Base-by-base conservation (phyloP, 2,113 vertebrate genomes). In the Sula dactylatra region DNA sequence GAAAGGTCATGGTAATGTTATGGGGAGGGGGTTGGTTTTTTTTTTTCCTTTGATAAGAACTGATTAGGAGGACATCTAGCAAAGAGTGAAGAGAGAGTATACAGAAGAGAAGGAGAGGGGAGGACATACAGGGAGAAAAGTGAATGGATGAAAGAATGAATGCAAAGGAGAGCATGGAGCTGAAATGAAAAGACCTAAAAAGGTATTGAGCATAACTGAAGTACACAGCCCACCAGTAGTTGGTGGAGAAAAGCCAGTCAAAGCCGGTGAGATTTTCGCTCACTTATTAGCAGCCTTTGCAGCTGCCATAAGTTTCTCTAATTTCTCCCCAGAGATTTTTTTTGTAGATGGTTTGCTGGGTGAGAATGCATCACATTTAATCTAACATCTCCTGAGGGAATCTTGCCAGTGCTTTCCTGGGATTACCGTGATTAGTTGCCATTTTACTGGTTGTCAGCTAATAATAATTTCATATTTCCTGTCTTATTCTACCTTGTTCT, bases 1-100 rank as follows among this genome's bases (percentile, higher is more conserved):
- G 45, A 70, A 86, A 47, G 22, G 11, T 44, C 1, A 2, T n/a
- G 1, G 0, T 49, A n/a, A 47, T 34, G 1, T 40, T 73, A 18
- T 5, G 2, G 5, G 9, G 0, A 40, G 10, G 45, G 18, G 44
- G 44, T 0, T 44, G 8, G 4, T 6, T 36, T 3, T 9, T 34
- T 2, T 13, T 81, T 49, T 52, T 8, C 8, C 29, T 85, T 38
- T 58, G 36, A 5, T 65, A 73, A 55, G 32, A 52, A 66, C 11
- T 76, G 32, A 15, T 81, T 59, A 47, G 18, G 22, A 82, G 8
- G 10, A 72, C 18, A 36, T 2, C 2, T 27, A 61, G 8, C 9
- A 31, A 65, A 58, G 3, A 31, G 10, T 49, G n/a, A 45, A 65
- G 71, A 50, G 7, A 49, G 6, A 59, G 5, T 31, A 45, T 36